Evolutionary conservation across 2,888 invertebrate genomes (phyloP).

Genomic region (Erebia aethiops): DNA sequence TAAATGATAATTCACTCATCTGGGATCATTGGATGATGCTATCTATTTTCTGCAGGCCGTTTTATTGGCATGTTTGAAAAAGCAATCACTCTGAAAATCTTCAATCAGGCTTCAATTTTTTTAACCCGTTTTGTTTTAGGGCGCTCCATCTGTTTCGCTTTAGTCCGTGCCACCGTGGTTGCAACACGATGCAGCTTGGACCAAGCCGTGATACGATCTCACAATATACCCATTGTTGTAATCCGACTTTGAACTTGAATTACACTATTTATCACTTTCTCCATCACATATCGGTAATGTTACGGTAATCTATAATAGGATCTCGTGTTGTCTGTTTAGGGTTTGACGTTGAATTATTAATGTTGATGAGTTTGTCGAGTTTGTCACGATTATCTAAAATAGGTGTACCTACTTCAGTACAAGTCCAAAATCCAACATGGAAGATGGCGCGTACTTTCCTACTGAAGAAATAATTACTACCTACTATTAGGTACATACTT

Average conservation of each 20-base stretch:
- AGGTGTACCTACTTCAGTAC: background rate
- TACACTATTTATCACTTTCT: conserved; percentile 39
- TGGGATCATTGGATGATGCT: too few relatives aligned
- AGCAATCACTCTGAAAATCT: too few relatives aligned
- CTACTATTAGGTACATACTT: too few relatives aligned
- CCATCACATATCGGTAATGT: conserved; percentile 24
- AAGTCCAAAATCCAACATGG: too few relatives aligned
- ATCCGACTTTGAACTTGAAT: conserved; percentile 38
- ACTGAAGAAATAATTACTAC: too few relatives aligned
- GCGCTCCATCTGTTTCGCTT: background rate
- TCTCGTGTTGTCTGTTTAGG: conserved; percentile 3
- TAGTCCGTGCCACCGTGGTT: background rate
- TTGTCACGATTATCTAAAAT: conserved; percentile 10
- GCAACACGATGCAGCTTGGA: conserved; percentile 19
- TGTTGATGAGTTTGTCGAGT: conserved; percentile 13
- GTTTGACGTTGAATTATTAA: conserved; percentile 10
- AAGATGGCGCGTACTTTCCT: too few relatives aligned
- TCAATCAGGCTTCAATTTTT: background rate
- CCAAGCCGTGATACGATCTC: conserved; percentile 37
- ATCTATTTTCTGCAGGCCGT: too few relatives aligned
- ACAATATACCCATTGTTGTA: conserved; percentile 40
- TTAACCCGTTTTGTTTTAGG: background rate
- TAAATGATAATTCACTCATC: too few relatives aligned
- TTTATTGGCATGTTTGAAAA: too few relatives aligned
- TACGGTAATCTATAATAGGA: conserved; percentile 31